Evolutionary conservation across 2,797 vertebrate genomes (phyloP).

Genomic region (Parauchenoglanis punctatus): DNA sequence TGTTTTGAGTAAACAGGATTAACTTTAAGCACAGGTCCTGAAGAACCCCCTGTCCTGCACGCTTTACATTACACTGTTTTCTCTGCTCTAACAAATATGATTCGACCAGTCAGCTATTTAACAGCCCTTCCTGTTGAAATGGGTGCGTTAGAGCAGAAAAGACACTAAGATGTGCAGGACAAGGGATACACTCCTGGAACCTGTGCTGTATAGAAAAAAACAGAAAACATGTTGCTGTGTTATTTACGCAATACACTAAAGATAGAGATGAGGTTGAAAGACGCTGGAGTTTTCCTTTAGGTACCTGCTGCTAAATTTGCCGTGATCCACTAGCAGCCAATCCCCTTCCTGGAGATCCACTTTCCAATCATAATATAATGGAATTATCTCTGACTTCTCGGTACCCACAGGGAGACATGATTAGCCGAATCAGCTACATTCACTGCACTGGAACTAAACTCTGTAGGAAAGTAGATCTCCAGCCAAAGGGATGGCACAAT

Average conservation of each 20-base stretch:
- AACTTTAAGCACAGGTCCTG: not conserved
- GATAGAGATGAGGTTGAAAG: slow-evolving; percentile 1
- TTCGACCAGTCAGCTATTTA: slow-evolving; percentile 7
- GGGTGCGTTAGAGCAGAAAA: not conserved
- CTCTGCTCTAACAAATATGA: not conserved
- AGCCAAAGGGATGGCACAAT: slow-evolving; percentile 17
- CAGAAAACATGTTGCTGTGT: not conserved
- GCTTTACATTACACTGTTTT: not conserved
- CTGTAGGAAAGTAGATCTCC: slow-evolving; percentile 30
- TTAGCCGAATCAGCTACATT: not conserved
- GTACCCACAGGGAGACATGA: not conserved
- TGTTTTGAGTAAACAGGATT: not conserved
- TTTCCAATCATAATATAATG: slow-evolving; percentile 11
- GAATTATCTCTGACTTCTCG: not conserved
- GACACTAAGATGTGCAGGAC: not conserved
- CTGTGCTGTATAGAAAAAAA: not conserved
- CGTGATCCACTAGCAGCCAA: slow-evolving; percentile 14
- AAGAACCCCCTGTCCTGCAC: not conserved
- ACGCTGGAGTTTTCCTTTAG: slow-evolving; percentile 18
- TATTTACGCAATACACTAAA: not conserved
- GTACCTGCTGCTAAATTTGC: slow-evolving; percentile 14
- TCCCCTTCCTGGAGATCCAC: slow-evolving; percentile 17
- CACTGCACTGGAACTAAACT: not conserved
- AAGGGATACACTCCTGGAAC: not conserved
- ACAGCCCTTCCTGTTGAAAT: not conserved